These are phyloP conservation scores for Sceloporus tristichus DNA, from an alignment of 2,113 vertebrate genomes.

Conservation along the genomic window DNA sequence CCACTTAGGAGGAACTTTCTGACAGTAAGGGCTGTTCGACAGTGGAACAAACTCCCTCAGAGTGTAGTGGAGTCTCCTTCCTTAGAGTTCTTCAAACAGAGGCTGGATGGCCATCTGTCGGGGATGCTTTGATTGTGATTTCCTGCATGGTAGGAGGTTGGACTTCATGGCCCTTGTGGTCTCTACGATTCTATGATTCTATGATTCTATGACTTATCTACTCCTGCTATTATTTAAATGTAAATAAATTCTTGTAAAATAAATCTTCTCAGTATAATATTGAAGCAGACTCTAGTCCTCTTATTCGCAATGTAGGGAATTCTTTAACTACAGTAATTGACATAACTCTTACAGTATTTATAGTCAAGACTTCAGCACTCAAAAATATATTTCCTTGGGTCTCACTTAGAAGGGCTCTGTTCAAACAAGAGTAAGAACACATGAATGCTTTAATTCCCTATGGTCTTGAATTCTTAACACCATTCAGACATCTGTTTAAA, in stretches of 20 bases:
- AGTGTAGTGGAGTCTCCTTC: too few species aligned
- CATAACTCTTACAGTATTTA: not conserved
- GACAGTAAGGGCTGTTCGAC: too few species aligned
- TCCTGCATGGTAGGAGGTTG: too few species aligned
- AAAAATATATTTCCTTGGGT: not conserved
- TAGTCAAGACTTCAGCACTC: not conserved
- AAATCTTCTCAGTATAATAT: not conserved
- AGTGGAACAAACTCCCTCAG: too few species aligned
- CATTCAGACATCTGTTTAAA: slow-evolving; percentile 47
- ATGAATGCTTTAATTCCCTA: slow-evolving; percentile 12
- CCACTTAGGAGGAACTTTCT: too few species aligned
- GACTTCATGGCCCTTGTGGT: too few species aligned
- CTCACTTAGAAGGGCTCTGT: not conserved
- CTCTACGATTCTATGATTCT: too few species aligned
- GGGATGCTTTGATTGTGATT: too few species aligned
- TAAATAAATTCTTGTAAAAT: not conserved
- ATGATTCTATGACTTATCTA: not conserved
- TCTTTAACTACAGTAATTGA: not conserved
- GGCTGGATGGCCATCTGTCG: too few species aligned
- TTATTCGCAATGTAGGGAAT: not conserved
- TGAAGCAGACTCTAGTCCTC: not conserved
- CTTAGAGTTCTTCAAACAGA: too few species aligned
- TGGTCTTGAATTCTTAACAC: slow-evolving; percentile 16
- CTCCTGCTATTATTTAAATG: not conserved
- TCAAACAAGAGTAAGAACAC: not conserved